Evolutionary conservation across 2,797 vertebrate species (phyloP), one percentile per base, ranked within the genome.

Genomic region (Tarsius wallacei): DNA sequence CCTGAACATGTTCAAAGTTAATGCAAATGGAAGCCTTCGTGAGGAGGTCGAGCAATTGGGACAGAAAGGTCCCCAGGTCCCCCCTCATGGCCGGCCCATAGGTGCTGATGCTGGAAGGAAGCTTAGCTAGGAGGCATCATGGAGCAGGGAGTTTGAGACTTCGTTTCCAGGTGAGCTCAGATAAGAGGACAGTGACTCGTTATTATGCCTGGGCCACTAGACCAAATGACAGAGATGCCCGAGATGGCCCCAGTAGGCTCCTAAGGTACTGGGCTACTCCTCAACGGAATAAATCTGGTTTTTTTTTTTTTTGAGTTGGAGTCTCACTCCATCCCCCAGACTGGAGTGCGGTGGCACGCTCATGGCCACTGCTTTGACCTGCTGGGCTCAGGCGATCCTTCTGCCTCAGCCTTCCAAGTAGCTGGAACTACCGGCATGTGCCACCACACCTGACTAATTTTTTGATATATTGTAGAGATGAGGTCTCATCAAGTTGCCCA

Each of bases 41-140:
- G 93, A 66, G 91, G 96, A 73, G 76, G 93, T 10, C 55, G 47
- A 68, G 87, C 89, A 61, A 47, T 1, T 1, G 59, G 84, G 78
- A 49, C 64, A 47, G 59, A 49, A 89, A 1, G 31, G 19, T 68
- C 86, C 64, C 76, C 0, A 1, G 87, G 53, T 80, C 83, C 83
- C n/a, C 76, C 92, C 49, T 84, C 74, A 22, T 33, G 17, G 33
- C 49, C 53, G 70, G 90, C 89, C 57, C 21, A n/a, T 59, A 91
- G 94, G 93, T 16, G 80, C 42, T 14, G 87, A 53, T 15, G 14
- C 7, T 47, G 90, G 78, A 15, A 76, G 87, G 82, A 31, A 42
- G 77, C 49, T 82, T 57, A 31, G 49, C 80, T 21, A 21, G 22
- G 22, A 91, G 88, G 42, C 19, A 36, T 36, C 19, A 83, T 21